A percentile compares a stretch with the other conserved stretches of the same genome.
phyloP scores from a whole-genome alignment of 23 tunicate species.

The Botrylloides violaceus region DNA sequence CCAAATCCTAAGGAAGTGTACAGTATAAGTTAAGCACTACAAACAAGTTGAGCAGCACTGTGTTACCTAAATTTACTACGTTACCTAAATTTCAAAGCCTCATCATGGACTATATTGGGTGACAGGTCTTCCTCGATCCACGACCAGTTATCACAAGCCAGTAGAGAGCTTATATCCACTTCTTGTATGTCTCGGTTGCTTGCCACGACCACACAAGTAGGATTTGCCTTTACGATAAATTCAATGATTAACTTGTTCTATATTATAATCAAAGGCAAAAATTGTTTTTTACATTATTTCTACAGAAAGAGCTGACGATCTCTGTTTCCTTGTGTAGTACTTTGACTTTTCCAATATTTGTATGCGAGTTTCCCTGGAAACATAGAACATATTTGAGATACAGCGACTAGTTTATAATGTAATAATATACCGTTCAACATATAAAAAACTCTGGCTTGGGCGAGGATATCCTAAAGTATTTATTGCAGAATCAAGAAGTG shows the following conservation, averaged over 20 bases:
- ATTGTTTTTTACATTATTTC: conserved; percentile 49
- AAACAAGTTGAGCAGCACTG: too few relatives aligned
- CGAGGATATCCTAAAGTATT: too few relatives aligned
- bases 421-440: too few relatives aligned
- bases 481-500: too few relatives aligned
- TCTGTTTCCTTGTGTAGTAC: conserved; percentile 78
- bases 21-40: too few relatives aligned
- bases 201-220: conserved; percentile 69
- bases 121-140: conserved; percentile 65
- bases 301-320: conserved; percentile 61
- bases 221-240: conserved; percentile 24
- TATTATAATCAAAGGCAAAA: background rate
- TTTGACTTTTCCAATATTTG: conserved; percentile 17
- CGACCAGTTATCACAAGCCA: conserved; percentile 67
- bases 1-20: too few relatives aligned
- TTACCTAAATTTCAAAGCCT: background rate
- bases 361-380: conserved; percentile 1
- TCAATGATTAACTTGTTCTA: background rate
- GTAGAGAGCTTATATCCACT: conserved; percentile 43
- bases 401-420: too few relatives aligned
- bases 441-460: too few relatives aligned
- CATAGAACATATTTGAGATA: too few relatives aligned
- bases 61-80: background rate
- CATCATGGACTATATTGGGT: background rate
- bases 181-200: conserved; percentile 69